Percentiles rank a stretch among this genome's conserved stretches.
phyloP scores from a whole-genome alignment of 2,888 invertebrate genomes.

The Mesoligia furuncula region DNA sequence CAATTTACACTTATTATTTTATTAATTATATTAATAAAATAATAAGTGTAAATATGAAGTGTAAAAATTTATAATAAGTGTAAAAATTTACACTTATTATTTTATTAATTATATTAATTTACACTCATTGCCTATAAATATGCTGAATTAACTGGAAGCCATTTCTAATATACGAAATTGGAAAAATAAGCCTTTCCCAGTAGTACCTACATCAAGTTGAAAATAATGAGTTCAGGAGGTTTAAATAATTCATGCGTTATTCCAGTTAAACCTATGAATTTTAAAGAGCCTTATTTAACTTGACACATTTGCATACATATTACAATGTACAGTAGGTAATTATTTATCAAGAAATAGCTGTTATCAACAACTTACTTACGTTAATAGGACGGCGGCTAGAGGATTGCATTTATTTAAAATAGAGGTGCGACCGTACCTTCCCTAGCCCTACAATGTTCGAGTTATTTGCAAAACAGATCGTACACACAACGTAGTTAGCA shows the following conservation, averaged over 20 bases:
- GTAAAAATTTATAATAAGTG: no score
- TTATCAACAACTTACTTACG: slow-evolving; percentile 34
- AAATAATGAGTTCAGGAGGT: neutral
- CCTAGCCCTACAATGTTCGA: neutral
- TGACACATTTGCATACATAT: slow-evolving; percentile 31
- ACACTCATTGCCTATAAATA: no score
- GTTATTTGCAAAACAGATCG: slow-evolving; percentile 18
- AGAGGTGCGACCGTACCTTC: slow-evolving; percentile 35
- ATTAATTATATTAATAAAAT: no score
- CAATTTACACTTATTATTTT: no score
- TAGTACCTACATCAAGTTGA: neutral
- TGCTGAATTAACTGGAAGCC: neutral
- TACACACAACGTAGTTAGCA: slow-evolving; percentile 25
- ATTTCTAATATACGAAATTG: neutral
- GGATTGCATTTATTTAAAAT: slow-evolving; percentile 49
- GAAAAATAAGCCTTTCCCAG: neutral
- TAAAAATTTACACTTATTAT: no score
- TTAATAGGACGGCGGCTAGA: slow-evolving; percentile 33
- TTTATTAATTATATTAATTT: no score
- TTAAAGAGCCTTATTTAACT: slow-evolving; percentile 1
- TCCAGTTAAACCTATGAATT: neutral
- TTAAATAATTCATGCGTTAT: neutral
- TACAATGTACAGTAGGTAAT: neutral
- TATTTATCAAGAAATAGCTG: slow-evolving; percentile 3
- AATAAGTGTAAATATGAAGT: no score